Base-by-base conservation (phyloP, 23 tunicate genomes). In the Halocynthia aurantium region DNA sequence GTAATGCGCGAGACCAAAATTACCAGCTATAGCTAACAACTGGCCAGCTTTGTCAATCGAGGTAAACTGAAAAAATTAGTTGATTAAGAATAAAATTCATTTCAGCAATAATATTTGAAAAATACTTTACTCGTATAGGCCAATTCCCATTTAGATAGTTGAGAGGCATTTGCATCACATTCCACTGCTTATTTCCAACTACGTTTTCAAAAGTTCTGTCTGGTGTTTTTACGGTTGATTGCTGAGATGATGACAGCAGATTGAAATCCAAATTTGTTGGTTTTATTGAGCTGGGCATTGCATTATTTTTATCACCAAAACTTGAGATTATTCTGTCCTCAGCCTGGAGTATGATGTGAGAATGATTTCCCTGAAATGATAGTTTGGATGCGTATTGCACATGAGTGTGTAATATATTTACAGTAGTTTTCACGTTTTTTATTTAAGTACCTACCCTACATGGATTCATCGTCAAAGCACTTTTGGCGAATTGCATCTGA, bases 131-230 rank as follows among this genome's bases (percentile, higher is more conserved):
- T 31, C 98, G 61, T 12, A 93, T 93, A n/a, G 98, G 98, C 98
- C 98, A 93, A 76, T 93, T 93, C 69, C 87, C 89, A 10, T 88
- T 84, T 51, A 93, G 73, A 75, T 93, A 93, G 57, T 84, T 93
- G 6, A 77, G 52, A 12, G 98, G 98, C 44, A 84, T 71, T 51
- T 82, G 98, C n/a, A 93, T 81, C 58, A 93, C 82, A 6, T 89
- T 86, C 98, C 98, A 93, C 57, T 93, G 98, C 81, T 93, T 93
- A 67, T 87, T 87, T 8, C 89, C 93, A 22, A 93, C 98, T 13
- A 93, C 21, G 9, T 55, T 74, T 74, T 74, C 78, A 74, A 74
- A 74, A 53, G 22, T 74, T 52, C 78, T 52, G 8, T 63, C 78
- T 19, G 78, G 67, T 8, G 78, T 53, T n/a, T 53, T 53, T 20